Evolutionary conservation across 2,888 invertebrate species (phyloP), one percentile per base, ranked within the genome.

Genomic region (Sthenelais limicola): DNA sequence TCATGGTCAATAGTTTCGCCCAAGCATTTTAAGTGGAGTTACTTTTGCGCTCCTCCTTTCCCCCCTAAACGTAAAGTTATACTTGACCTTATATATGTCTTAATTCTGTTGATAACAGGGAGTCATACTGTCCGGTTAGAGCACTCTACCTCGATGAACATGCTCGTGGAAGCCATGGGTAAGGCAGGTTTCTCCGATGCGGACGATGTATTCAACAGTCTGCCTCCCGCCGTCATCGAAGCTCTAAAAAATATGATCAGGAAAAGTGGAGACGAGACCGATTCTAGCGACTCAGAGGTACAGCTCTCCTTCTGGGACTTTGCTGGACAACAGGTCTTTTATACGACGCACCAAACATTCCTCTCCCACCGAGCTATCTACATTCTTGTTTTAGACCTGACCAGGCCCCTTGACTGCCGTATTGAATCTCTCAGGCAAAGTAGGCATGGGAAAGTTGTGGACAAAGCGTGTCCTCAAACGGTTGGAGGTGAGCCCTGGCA

Each of bases 321-420:
- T 56, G 70, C 54, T 3, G 70, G 70, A 18, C 70, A 70, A 32
- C 21, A 52, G 24, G 70, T 56, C 18, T 70, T 70, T 43, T 68
- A 68, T 43, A 68, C 68, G 33, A 68, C 68, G 3, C 68, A 68
- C 33, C 68, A 68, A 49, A 68, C 68, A 7, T 68, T 68, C 68
- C 68, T 68, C 28, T 32, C 68, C 4, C 28, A 32, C 5, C 48
- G 68, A 15, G 70, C 70, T 15, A 70, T 70, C 30, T 70, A 70
- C 52, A 28, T 70, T 18, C 56, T 70, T 35, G 70, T 56, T 3
- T 26, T 54, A 9, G 70, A 70, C 43, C 56, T 70, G 5, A 43
- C 43, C 15, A 35, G 52, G n/a, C 52, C 52, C 9, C 49, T 68
- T 24, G 32, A 43, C 26, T n/a, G 0, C 15, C 4, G 30, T 24